Evolutionary conservation across 1,140 invertebrate species (phyloP), one percentile per base, ranked within the genome.

Genomic region (Rhopalosiphum padi): DNA sequence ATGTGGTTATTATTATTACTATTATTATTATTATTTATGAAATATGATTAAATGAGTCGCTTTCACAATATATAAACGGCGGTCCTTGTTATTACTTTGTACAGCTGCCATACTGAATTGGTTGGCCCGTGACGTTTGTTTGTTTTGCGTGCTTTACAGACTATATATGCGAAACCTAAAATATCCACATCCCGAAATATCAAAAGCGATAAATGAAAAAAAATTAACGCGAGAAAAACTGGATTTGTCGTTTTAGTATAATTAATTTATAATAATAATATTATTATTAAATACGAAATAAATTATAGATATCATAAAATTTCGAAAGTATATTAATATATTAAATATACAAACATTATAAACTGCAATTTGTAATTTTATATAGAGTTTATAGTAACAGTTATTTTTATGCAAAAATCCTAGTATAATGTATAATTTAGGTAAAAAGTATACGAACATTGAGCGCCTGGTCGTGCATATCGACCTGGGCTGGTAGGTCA

Each of bases 1-100:
- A 23, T 85, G 88, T 11, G 37, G 30, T 92, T 92, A 83, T 93
- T 93, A 93, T 92, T 92, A 85, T 83, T 68, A 92, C 85, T 83
- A 85, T 86, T 93, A 68, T 92, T 51, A 85, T 48, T 89, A 82
- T 86, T 85, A 93, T 93, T 93, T 93, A 93, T 85, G 91, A 93
- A 93, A 93, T 93, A 85, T 55, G 82, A 86, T 93, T 86, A 93
- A 93, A 93, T 30, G 91, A 86, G 91, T 86, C 82, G 91, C 46
- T 93, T 86, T 83, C 90, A 91, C 90, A 83, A 91, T 91, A 68
- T 91, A 91, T 91, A 91, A 91, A 91, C 60, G 90, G 55, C 53
- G 41, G 90, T 91, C 90, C 46, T 91, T 91, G 77, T 83, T 91
- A 91, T 91, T 91, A 82, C 60, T 91, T 91, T 48, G 90, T 91